Conservation (phyloP, 2,888 invertebrate species). For the Octonoba sinensis region DNA sequence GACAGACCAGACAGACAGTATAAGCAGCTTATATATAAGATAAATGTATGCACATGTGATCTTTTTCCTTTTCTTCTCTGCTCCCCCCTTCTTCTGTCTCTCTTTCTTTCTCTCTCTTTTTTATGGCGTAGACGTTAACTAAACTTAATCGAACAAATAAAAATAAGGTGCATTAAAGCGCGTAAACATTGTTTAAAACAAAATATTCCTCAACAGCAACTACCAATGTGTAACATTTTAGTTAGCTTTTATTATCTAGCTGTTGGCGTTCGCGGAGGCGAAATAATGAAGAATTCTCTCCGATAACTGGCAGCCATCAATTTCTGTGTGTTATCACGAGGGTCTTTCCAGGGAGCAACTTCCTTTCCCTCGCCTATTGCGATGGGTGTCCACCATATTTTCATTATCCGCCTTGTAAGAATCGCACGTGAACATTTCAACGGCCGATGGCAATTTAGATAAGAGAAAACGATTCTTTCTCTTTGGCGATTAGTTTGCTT, state of each 20-base stretch:
- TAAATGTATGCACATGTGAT: too few species aligned
- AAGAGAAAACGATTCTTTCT: slow-evolving; percentile 26
- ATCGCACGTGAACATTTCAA: slow-evolving; percentile 47
- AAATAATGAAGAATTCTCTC: slow-evolving; percentile 55
- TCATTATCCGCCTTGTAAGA: slow-evolving; percentile 49
- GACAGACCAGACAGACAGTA: too few species aligned
- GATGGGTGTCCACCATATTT: slow-evolving; percentile 7
- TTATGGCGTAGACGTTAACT: too few species aligned
- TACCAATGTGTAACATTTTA: too few species aligned
- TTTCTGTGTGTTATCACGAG: slow-evolving; percentile 36
- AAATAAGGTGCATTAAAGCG: too few species aligned
- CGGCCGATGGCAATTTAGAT: slow-evolving; percentile 59
- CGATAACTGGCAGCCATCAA: slow-evolving; percentile 46
- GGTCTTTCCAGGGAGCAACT: background rate
- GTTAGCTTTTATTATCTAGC: background rate
- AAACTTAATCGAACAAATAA: too few species aligned
- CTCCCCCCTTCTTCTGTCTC: too few species aligned
- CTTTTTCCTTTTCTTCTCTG: too few species aligned
- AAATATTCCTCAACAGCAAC: too few species aligned
- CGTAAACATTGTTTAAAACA: too few species aligned
- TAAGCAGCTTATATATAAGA: too few species aligned
- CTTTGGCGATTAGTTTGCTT: slow-evolving; percentile 32
- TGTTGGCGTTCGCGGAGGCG: slow-evolving; percentile 49
- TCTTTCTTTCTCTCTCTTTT: too few species aligned
- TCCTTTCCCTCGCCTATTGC: background rate